phyloP scores from a whole-genome alignment of 2,797 vertebrate species.

The Phylloscopus collybita region DNA sequence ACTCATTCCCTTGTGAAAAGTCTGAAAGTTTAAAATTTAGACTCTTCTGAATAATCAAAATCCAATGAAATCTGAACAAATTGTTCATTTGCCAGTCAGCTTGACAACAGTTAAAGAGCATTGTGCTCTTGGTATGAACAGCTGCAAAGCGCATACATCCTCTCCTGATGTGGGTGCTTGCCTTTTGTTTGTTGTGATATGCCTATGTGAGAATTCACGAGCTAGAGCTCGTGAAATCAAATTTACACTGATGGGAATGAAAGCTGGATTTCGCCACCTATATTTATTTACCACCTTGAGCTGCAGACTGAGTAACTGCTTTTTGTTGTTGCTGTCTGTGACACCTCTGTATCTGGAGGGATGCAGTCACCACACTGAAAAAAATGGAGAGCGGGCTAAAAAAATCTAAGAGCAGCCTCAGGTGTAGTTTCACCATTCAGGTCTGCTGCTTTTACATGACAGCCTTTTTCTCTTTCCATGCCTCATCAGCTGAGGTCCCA shows the following conservation, averaged over 20 bases:
- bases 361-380: background rate
- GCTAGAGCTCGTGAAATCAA: background rate
- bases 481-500: background rate
- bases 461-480: background rate
- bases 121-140: background rate
- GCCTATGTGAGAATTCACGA: background rate
- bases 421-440: background rate
- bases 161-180: background rate
- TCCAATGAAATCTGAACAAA: background rate
- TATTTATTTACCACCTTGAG: background rate
- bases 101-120: background rate
- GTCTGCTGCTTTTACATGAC: background rate
- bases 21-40: background rate
- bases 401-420: background rate
- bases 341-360: background rate
- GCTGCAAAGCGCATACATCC: rapidly evolving
- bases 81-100: background rate
- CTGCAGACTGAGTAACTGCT: background rate
- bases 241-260: background rate
- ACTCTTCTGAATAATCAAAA: background rate
- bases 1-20: background rate
- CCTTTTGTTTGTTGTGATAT: background rate
- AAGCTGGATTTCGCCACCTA: background rate
- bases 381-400: background rate
- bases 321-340: background rate